phyloP scores from a whole-genome alignment of 2,113 vertebrate genomes.

The Myrmophylax atrothorax region DNA sequence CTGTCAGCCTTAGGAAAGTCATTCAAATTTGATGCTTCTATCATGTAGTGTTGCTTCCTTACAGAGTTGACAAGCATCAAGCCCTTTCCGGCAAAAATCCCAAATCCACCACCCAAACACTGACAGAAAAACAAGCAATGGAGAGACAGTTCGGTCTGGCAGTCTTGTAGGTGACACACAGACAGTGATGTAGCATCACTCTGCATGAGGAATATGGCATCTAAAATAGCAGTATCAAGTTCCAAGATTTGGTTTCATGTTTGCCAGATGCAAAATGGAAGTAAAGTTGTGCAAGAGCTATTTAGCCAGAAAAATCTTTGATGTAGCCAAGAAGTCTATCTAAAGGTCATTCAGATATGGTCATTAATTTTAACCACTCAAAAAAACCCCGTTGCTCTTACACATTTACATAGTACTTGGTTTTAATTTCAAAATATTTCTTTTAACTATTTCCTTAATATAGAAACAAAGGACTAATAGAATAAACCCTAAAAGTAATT shows the following conservation, averaged over 20 bases:
- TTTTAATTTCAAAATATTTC: background rate
- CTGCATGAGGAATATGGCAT: background rate
- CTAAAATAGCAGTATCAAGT: background rate
- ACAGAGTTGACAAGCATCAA: background rate
- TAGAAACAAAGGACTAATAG: background rate
- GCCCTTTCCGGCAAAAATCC: background rate
- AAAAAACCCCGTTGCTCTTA: background rate
- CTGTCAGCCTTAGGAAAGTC: background rate
- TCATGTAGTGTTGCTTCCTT: background rate
- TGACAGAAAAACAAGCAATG: background rate
- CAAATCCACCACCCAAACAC: background rate
- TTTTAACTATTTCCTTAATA: background rate
- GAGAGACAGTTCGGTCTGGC: background rate
- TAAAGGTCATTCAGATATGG: background rate
- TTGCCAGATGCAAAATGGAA: background rate
- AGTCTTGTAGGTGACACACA: background rate
- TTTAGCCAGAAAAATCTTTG: background rate
- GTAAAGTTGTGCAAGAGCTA: background rate
- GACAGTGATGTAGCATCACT: background rate
- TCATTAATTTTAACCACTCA: background rate
- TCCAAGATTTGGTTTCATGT: background rate
- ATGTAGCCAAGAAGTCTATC: background rate
- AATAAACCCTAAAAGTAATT: background rate
- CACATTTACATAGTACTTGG: background rate
- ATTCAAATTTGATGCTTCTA: background rate